These are phyloP conservation scores for Apeltes quadracus DNA, from an alignment of 2,113 vertebrate species.

Conservation along the genomic window DNA sequence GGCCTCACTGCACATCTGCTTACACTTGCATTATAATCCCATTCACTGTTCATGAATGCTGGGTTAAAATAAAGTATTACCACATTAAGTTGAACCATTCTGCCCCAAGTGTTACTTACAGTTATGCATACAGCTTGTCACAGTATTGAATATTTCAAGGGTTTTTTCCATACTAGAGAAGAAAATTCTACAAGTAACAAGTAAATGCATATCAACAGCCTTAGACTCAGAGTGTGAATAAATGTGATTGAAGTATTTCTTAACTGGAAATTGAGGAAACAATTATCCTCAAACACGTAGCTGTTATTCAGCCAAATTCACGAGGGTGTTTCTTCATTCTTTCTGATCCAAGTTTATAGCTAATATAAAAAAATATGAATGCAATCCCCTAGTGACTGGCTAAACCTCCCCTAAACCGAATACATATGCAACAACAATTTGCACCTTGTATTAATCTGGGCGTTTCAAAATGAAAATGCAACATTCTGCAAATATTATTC, in stretches of 20 bases:
- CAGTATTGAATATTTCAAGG: not conserved
- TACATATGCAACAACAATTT: conserved; percentile 68
- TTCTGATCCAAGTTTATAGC: conserved; percentile 56
- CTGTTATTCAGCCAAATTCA: conserved; percentile 11
- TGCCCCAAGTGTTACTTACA: not conserved
- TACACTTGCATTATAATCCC: not conserved
- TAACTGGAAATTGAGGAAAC: not conserved
- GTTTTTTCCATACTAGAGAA: not conserved
- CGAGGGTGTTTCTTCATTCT: not conserved
- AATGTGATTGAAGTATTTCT: not conserved
- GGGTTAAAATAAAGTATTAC: not conserved
- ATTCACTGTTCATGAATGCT: not conserved
- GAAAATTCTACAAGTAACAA: conserved; percentile 2
- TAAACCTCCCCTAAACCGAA: conserved; percentile 34
- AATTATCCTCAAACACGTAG: not conserved
- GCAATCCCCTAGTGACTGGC: conserved; percentile 43
- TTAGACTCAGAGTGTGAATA: conserved; percentile 1
- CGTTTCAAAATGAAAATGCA: conserved; percentile 54
- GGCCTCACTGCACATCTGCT: not conserved
- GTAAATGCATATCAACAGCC: conserved; percentile 10
- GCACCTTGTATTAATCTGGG: conserved; percentile 59
- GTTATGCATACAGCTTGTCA: not conserved
- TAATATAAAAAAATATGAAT: conserved; percentile 67
- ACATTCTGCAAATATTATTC: conserved; percentile 48
- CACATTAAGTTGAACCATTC: not conserved